Base-by-base conservation (phyloP, 1,140 invertebrate species). In the Oreohelix idahoensis region DNA sequence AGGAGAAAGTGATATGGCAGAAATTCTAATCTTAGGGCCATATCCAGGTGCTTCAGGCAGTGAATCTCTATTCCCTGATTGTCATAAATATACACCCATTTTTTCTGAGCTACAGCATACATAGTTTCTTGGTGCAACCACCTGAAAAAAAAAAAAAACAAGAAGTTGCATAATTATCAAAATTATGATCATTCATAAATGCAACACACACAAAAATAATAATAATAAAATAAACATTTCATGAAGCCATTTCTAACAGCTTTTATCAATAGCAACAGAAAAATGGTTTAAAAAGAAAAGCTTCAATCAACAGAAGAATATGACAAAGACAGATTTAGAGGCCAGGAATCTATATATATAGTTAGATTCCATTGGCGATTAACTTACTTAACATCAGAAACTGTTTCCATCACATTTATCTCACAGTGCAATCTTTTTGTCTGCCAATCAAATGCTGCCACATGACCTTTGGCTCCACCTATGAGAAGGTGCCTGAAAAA, bases 21-120 rank as follows among this genome's bases (percentile, higher is more conserved):
- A 93, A 99, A 99, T 92, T 99, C 97, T 92, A 99, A 93, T 71
- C 95, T 93, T 20, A 96, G 94, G 10, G 97, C 95, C 86, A 95
- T 94, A 89, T 97, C 94, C 91, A 99, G 93, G 86, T 93, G 94
- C 93, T 99, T 99, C 0, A 99, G 90, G 93, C 98, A 99, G 92
- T 99, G 98, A 53, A 99, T 88, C 92, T 99, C 98, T 76, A 96
- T 96, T 69, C 99, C 99, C 91, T 97, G 95, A 90, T 98, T 98
- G 90, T 99, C 98, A 92, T 99, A 99, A 84, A 99, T 96, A 89
- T 98, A 97, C 0, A 98, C 95, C 97, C 98, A 99, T 80, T 97
- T 95, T 90, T 98, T 98, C 92, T 99, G 99, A 0, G 98, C 98
- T 0, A 96, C 96, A 17, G 98, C 99, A 94, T 97, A 97, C 97